Conservation (phyloP, 2,113 vertebrate genomes). For the Alaudala cheleensis region DNA sequence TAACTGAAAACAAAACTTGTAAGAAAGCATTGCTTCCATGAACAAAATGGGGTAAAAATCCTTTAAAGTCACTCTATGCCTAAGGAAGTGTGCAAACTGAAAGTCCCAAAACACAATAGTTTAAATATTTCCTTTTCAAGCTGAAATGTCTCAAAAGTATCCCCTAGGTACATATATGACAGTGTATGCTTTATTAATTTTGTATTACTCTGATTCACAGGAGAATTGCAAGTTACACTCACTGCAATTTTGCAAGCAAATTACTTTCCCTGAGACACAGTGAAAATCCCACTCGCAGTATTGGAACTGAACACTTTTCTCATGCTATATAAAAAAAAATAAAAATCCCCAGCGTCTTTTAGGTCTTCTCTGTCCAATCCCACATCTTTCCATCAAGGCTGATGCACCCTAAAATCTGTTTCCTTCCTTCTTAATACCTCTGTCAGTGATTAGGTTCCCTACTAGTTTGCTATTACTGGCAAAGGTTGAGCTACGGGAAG, state of each 20-base stretch:
- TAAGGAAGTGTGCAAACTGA: background rate
- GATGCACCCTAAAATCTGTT: background rate
- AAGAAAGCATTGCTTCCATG: background rate
- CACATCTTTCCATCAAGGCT: background rate
- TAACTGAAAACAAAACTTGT: background rate
- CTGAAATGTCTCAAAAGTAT: background rate
- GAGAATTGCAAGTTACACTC: background rate
- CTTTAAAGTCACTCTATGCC: background rate
- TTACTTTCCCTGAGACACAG: background rate
- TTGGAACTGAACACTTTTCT: background rate
- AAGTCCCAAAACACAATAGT: background rate
- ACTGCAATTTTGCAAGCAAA: background rate
- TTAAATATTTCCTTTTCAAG: background rate
- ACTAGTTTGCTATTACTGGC: constrained; percentile 12
- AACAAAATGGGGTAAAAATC: background rate
- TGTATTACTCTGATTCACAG: background rate
- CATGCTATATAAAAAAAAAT: background rate
- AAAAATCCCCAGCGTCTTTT: background rate
- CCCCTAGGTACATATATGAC: background rate
- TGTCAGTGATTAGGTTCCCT: background rate
- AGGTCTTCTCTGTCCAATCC: background rate
- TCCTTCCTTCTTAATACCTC: background rate
- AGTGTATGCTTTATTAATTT: background rate
- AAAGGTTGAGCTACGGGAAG: background rate
- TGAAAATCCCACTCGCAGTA: background rate